Conservation (phyloP, 30 jellyfish, hydroid and myxozoan genomes). For the Cassiopea xamachana region DNA sequence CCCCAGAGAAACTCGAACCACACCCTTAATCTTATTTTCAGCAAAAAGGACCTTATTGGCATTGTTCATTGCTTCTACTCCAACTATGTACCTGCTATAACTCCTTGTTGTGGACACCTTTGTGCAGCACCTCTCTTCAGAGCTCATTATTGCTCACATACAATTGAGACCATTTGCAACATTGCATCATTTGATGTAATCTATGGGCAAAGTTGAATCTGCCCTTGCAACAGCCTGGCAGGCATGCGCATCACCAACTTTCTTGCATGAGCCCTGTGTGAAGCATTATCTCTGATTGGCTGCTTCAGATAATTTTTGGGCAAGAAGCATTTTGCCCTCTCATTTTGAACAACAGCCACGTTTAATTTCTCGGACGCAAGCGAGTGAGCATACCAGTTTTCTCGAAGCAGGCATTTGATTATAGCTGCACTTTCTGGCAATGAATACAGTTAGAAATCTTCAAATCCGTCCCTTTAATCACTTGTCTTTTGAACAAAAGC, state of each 20-base stretch:
- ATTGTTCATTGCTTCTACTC: background rate
- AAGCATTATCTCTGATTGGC: constrained; percentile 21
- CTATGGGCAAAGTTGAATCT: constrained; percentile 27
- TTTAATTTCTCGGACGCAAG: background rate
- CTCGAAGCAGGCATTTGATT: background rate
- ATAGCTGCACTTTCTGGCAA: background rate
- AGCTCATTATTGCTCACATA: background rate
- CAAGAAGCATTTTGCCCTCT: constrained; percentile 15
- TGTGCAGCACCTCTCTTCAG: background rate
- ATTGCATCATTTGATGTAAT: too few relatives aligned
- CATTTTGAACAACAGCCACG: constrained; percentile 22
- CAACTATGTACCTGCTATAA: background rate
- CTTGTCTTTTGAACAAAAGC: constrained; percentile 27
- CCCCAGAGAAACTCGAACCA: constrained; percentile 3
- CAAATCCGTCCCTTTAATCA: constrained; percentile 27
- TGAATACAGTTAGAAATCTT: constrained; percentile 31
- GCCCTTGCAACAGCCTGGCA: constrained; percentile 17
- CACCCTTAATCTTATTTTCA: background rate
- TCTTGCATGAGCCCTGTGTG: too few relatives aligned
- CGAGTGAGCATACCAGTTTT: background rate
- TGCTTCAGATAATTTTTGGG: constrained; percentile 14
- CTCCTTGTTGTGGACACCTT: background rate
- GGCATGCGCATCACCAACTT: constrained; percentile 12
- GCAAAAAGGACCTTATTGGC: background rate
- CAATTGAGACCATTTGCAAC: background rate